These are phyloP conservation scores for Corvus moneduloides DNA, from an alignment of 2,113 vertebrate species.

Conservation along the genomic window DNA sequence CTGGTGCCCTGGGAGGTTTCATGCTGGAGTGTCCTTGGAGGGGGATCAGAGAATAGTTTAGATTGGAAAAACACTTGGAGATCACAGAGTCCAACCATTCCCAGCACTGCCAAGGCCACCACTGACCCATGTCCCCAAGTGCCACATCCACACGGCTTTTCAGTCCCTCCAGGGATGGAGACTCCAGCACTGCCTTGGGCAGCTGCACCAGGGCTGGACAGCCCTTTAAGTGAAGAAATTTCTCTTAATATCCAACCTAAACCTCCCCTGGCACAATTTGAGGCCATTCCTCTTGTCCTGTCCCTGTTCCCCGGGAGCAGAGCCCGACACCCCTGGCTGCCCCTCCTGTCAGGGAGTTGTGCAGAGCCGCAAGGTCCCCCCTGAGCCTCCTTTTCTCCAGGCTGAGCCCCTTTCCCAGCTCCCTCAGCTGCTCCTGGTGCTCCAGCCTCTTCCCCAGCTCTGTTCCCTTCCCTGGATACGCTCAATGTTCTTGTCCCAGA, in stretches of 20 bases:
- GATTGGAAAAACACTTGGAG: neutral
- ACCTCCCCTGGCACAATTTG: neutral
- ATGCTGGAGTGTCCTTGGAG: neutral
- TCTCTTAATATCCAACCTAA: neutral
- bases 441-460: neutral
- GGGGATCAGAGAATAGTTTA: neutral
- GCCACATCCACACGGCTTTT: neutral
- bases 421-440: fast-evolving
- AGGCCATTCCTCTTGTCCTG: fast-evolving
- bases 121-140: neutral
- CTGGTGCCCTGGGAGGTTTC: neutral
- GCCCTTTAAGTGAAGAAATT: neutral
- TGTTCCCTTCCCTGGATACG: neutral
- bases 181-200: neutral
- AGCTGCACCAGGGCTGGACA: neutral
- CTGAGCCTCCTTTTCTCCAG: neutral
- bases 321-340: fast-evolving
- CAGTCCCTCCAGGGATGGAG: neutral
- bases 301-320: neutral
- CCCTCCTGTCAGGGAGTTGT: neutral
- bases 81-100: neutral
- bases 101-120: neutral
- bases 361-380: neutral
- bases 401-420: neutral
- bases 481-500: neutral